These are phyloP conservation scores for Malurus alboscapulatus DNA, from an alignment of 2,113 vertebrate species.

Conservation along the genomic window DNA sequence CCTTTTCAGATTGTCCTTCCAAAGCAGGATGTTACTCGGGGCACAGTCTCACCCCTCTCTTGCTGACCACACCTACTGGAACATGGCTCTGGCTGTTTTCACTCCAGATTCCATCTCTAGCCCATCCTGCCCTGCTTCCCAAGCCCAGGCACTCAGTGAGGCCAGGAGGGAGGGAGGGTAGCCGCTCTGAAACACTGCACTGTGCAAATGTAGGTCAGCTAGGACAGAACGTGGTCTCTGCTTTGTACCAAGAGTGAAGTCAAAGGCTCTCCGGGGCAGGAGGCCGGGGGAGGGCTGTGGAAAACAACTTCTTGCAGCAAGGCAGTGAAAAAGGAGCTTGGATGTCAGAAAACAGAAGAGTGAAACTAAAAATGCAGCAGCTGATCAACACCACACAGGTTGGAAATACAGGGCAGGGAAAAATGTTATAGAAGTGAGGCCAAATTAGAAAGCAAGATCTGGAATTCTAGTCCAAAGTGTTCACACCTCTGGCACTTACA, in stretches of 20 bases:
- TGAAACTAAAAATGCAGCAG: background rate
- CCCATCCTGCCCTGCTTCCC: background rate
- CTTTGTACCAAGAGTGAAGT: background rate
- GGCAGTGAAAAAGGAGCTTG: background rate
- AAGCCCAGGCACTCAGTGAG: accelerated
- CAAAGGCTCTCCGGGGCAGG: background rate
- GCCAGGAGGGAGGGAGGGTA: background rate
- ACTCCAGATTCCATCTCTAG: background rate
- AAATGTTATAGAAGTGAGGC: background rate
- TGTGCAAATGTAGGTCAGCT: constrained; percentile 11
- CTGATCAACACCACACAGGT: background rate
- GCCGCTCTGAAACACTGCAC: background rate
- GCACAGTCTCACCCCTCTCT: background rate
- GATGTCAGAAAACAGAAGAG: background rate
- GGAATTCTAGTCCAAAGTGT: background rate
- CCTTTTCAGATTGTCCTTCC: background rate
- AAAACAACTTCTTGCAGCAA: background rate
- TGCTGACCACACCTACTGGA: background rate
- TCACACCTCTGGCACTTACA: background rate
- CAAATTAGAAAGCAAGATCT: background rate
- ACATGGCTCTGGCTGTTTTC: background rate
- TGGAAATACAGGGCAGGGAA: background rate
- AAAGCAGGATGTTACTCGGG: accelerated
- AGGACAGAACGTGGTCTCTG: background rate
- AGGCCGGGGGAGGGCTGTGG: background rate